Conservation (phyloP, 2,797 vertebrate genomes). For the Chloroceryle inda region DNA sequence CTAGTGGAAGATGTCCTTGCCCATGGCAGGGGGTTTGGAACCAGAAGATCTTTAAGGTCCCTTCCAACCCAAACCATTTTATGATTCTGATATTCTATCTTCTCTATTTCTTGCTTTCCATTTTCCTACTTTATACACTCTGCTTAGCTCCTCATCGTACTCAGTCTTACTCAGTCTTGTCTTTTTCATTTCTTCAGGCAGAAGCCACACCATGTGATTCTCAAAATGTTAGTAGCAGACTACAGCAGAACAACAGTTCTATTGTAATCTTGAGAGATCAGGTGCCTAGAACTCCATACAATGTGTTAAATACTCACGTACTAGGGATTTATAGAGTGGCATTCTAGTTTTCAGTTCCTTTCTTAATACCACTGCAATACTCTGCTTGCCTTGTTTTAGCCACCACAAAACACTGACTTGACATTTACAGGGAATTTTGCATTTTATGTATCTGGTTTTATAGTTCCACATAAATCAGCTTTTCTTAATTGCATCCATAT, state of each 20-base stretch:
- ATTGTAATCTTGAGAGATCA: neutral
- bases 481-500: conserved; percentile 66
- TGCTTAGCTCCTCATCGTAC: neutral
- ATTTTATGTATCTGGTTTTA: conserved; percentile 49
- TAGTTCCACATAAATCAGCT: conserved; percentile 51
- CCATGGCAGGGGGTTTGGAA: neutral
- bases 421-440: conserved; percentile 46
- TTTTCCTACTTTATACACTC: neutral
- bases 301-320: neutral
- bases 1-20: neutral
- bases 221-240: neutral
- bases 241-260: neutral
- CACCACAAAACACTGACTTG: conserved; percentile 25
- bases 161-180: neutral
- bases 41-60: neutral
- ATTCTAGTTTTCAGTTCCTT: conserved; percentile 24
- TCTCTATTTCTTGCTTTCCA: neutral
- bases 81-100: neutral
- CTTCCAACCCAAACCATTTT: neutral
- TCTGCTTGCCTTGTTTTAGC: conserved; percentile 17
- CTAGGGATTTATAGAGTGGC: neutral
- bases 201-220: neutral
- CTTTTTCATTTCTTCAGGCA: neutral
- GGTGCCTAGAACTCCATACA: neutral
- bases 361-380: neutral